phyloP scores from a whole-genome alignment of 2,797 vertebrate species.

The Acestrorhynchus altus region DNA sequence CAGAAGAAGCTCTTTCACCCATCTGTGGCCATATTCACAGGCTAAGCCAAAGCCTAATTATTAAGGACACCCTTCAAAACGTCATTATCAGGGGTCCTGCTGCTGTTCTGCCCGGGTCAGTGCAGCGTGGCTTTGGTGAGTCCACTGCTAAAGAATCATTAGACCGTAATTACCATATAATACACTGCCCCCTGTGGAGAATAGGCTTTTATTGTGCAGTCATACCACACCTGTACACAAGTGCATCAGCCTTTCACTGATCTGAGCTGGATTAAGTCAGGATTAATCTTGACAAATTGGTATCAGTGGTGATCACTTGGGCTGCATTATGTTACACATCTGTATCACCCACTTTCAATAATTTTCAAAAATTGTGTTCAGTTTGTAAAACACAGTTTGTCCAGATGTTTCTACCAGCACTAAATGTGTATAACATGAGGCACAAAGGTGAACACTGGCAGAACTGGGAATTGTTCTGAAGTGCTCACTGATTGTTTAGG shows the following conservation, averaged over 20 bases:
- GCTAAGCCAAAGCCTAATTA: constrained; percentile 27
- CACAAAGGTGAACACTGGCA: too few relatives aligned
- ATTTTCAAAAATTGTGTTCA: too few relatives aligned
- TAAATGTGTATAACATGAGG: too few relatives aligned
- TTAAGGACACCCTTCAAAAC: constrained; percentile 14
- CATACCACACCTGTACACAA: constrained; percentile 11
- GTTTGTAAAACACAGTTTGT: too few relatives aligned
- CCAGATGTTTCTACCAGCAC: too few relatives aligned
- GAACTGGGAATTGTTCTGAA: too few relatives aligned
- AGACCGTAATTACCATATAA: constrained; percentile 20
- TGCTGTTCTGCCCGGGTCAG: constrained; percentile 16
- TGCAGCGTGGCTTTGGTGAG: constrained; percentile 5
- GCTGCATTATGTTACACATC: too few relatives aligned
- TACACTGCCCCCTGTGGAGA: constrained; percentile 14
- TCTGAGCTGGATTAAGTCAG: background rate
- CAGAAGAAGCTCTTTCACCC: constrained; percentile 6
- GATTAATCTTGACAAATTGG: too few relatives aligned
- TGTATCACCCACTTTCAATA: too few relatives aligned
- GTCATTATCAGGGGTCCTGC: constrained; percentile 3
- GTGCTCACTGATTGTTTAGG: too few relatives aligned
- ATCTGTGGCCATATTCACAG: constrained; percentile 22
- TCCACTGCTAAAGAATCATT: constrained; percentile 2
- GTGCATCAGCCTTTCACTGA: constrained; percentile 2
- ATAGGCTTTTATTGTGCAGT: constrained; percentile 19
- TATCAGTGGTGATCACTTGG: too few relatives aligned